These are phyloP conservation scores for Albula goreensis DNA, from an alignment of 2,113 vertebrate genomes.

Conservation along the genomic window DNA sequence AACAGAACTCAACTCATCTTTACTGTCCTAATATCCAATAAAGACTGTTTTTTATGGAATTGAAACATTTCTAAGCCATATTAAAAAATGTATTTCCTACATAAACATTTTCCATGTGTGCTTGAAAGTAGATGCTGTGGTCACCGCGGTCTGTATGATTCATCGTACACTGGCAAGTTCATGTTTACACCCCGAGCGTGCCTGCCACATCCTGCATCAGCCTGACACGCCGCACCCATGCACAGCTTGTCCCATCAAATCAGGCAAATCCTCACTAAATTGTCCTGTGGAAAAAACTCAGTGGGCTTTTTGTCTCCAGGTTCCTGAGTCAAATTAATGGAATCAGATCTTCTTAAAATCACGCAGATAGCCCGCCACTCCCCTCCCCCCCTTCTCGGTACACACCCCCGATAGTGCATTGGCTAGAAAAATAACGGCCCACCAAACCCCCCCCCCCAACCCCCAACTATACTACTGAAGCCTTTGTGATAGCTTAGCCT, in stretches of 20 bases:
- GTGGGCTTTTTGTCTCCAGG: not conserved
- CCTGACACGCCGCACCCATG: not conserved
- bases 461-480: not conserved
- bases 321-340: slow-evolving; percentile 10
- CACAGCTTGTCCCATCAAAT: slow-evolving; percentile 19
- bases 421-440: not conserved
- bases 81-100: not conserved
- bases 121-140: not conserved
- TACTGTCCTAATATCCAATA: not conserved
- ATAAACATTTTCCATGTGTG: not conserved
- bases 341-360: slow-evolving; percentile 23
- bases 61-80: not conserved
- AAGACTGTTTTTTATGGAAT: not conserved
- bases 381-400: not conserved
- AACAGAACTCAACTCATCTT: not conserved
- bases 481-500: not conserved
- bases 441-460: no score
- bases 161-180: not conserved
- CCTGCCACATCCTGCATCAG: not conserved
- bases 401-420: not conserved
- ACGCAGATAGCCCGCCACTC: not conserved
- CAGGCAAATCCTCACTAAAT: not conserved
- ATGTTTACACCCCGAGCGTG: slow-evolving; percentile 1
- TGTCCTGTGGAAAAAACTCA: slow-evolving; percentile 4
- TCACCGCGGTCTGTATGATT: slow-evolving; percentile 5